These are phyloP conservation scores for Protobothrops flavoviridis DNA, from an alignment of 2,113 vertebrate genomes.

Conservation along the genomic window DNA sequence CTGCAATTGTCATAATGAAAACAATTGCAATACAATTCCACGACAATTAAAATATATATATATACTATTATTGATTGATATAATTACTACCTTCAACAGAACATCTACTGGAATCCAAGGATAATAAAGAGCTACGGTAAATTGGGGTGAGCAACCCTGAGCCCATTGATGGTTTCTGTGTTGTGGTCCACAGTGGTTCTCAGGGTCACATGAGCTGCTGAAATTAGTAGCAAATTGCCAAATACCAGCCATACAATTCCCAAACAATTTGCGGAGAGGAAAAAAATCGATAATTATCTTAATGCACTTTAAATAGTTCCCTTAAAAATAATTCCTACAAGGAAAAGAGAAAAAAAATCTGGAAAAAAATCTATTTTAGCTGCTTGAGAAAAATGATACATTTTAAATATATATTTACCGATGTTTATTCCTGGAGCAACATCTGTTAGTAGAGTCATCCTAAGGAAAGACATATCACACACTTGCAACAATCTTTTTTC, in stretches of 20 bases:
- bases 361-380: conserved; percentile 16
- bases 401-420: conserved; percentile 22
- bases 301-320: neutral
- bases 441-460: neutral
- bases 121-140: neutral
- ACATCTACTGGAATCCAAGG: neutral
- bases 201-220: neutral
- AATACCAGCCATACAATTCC: neutral
- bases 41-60: neutral
- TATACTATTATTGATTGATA: neutral
- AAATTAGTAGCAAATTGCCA: neutral
- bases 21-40: neutral
- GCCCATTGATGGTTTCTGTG: neutral
- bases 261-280: neutral
- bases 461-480: conserved; percentile 4
- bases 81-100: neutral
- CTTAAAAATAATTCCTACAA: neutral
- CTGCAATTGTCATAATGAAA: neutral
- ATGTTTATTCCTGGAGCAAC: conserved; percentile 3
- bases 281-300: neutral
- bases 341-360: neutral
- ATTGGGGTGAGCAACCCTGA: neutral
- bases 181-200: neutral
- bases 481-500: neutral
- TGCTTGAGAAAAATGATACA: conserved; percentile 20